Evolutionary conservation across 1,140 invertebrate genomes (phyloP).

Genomic region (Platorchestia sp.): DNA sequence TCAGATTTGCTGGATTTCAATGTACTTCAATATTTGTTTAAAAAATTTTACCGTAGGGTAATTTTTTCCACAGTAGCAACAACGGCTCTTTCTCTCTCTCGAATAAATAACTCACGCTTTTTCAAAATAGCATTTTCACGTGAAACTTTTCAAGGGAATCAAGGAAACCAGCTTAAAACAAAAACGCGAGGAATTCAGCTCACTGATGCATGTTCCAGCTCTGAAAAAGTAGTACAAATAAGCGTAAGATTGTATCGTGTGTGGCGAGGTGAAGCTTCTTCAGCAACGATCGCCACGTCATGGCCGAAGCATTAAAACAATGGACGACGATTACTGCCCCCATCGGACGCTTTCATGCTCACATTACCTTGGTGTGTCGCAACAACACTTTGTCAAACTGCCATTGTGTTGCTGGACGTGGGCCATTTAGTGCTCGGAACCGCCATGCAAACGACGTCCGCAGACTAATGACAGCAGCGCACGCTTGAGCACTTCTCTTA

Average conservation of each 20-base stretch:
- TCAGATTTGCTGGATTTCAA: not conserved
- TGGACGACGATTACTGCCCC: not conserved
- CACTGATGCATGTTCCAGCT: not conserved
- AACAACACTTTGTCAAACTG: slow-evolving; percentile 36
- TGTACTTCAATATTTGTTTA: not conserved
- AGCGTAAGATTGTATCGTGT: slow-evolving; percentile 10
- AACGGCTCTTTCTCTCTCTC: not conserved
- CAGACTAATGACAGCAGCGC: not conserved
- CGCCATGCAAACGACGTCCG: slow-evolving; percentile 16
- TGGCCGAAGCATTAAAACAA: slow-evolving; percentile 46
- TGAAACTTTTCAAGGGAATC: not conserved
- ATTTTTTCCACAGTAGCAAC: not conserved
- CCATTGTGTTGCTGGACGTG: slow-evolving; percentile 31
- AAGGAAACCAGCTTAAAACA: not conserved
- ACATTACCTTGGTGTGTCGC: not conserved
- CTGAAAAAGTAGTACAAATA: not conserved
- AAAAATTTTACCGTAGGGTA: not conserved
- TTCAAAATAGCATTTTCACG: not conserved
- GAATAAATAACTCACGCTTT: not conserved
- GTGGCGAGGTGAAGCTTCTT: slow-evolving; percentile 24
- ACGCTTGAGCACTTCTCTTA: not conserved
- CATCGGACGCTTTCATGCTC: slow-evolving; percentile 41
- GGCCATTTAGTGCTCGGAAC: not conserved
- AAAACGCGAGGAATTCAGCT: not conserved
- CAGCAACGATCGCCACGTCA: slow-evolving; percentile 32